Base-by-base conservation (phyloP, 2,113 vertebrate genomes). In the Atlantisia rogersi region DNA sequence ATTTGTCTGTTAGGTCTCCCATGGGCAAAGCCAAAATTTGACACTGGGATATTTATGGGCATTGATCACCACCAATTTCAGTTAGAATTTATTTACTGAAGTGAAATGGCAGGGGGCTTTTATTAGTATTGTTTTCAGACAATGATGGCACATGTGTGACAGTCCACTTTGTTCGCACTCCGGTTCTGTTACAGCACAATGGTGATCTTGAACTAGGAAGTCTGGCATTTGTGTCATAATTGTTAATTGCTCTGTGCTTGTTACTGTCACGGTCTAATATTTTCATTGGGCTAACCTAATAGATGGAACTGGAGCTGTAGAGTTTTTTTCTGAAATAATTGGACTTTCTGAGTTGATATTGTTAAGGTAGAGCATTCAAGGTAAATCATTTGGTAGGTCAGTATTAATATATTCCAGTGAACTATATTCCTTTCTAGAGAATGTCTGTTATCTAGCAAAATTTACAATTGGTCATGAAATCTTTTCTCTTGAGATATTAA, bases 1-100 rank as follows among this genome's bases (percentile, higher is more conserved):
- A 28, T 8, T 11, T 90, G 28, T 3, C 5, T 62, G 2, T 6
- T 55, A 9, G 12, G 2, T 40, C 16, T 73, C 32, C 69, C 62
- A 39, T 2, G 22, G 10, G 2, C 9, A 78, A 90, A 89, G 15
- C 2, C 5, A 44, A 26, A 76, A 3, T 29, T 37, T 44, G 21
- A 60, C 5, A 52, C 42, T n/a, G 7, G 0, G 0, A 2, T 46
- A 37, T 50, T 73, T 75, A 1, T 52, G 29, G 71, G 5, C 17
- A 22, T 3, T 29, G 4, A 3, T 68, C 6, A 20, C 60, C 39
- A 79, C 12, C 8, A 79, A 11, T 62, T 69, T 80, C 69, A 55
- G 14, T 65, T 3, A 58, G 12, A 32, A 44, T 80, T 80, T 73
- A 32, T 79, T 86, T 31, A 50, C 20, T 21, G 15, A 76, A 58